Base-by-base conservation (phyloP, 2,888 invertebrate genomes). In the Ditula angustiorana region DNA sequence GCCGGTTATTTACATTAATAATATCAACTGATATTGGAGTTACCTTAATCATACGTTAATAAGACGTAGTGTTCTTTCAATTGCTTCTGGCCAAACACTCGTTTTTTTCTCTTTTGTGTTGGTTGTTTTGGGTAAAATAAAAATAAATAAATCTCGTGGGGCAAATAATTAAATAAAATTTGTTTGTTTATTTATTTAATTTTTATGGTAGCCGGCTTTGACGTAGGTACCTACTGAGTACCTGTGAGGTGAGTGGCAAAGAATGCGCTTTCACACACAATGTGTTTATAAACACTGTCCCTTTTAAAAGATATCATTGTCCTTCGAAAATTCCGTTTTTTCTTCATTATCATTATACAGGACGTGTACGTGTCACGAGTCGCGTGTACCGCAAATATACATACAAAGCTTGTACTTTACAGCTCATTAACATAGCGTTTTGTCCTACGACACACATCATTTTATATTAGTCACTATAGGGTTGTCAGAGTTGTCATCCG, bases 291-390 rank as follows among this genome's bases (percentile, higher is more conserved):
- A 10, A n/a, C 19, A 30, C 1, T 21, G 53, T 53, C 11, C 53
- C n/a, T n/a, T n/a, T 35, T 53, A 28, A 49, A 49, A 56, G 46
- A 23, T 10, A 23, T 10, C 57, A 58, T 58, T 63, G 57, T 52
- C 44, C 57, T 63, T 63, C 52, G 24, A 21, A 52, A 58, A 52
- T 44, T 33, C 57, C 56, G 24, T 41, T 41, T 63, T 55, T 26
- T 41, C 13, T 16, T 58, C 33, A 33, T 58, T 60, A 21, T 44
- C 16, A 33, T 28, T 24, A 46, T 26, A 53, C 35, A 46, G 50
- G 57, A 63, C 77, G 85, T 77, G 75, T 87, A 88, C 88, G 88
- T 88, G 88, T 76, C 71, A 50, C 69, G 66, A 61, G 70, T 80
- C 87, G 76, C 76, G 84, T 83, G 77, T 62, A 69, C 78, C 75